Evolutionary conservation across 2,797 vertebrate genomes (phyloP).

Genomic region (Falco berigora): DNA sequence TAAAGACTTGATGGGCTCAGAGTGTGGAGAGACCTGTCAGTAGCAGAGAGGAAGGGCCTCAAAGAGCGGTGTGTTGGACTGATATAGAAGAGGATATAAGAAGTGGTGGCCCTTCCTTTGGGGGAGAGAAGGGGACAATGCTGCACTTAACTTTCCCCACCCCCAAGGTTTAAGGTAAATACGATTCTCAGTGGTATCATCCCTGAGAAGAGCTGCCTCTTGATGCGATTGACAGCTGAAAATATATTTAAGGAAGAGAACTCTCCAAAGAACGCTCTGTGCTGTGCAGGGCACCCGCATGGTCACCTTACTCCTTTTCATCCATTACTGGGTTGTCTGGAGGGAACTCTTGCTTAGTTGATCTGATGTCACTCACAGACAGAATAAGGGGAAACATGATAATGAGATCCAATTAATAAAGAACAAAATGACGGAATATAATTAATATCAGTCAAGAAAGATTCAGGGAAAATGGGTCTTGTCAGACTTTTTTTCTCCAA

Average conservation of each 20-base stretch:
- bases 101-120: not conserved
- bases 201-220: not conserved
- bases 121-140: not conserved
- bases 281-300: not conserved
- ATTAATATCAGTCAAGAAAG: not conserved
- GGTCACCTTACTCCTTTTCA: not conserved
- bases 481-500: not conserved
- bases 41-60: not conserved
- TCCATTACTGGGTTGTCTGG: not conserved
- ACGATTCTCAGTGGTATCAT: not conserved
- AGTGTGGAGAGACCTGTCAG: not conserved
- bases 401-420: conserved; percentile 18
- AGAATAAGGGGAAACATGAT: not conserved
- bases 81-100: not conserved
- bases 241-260: not conserved
- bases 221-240: rapidly evolving
- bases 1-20: not conserved
- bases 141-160: rapidly evolving
- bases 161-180: not conserved
- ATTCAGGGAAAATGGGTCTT: conserved; percentile 26
- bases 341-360: not conserved
- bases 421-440: not conserved
- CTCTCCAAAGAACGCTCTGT: not conserved
- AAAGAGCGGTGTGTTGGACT: rapidly evolving
- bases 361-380: not conserved